Base-by-base conservation (phyloP, 2,113 vertebrate species). In the Spea multiplicata region DNA sequence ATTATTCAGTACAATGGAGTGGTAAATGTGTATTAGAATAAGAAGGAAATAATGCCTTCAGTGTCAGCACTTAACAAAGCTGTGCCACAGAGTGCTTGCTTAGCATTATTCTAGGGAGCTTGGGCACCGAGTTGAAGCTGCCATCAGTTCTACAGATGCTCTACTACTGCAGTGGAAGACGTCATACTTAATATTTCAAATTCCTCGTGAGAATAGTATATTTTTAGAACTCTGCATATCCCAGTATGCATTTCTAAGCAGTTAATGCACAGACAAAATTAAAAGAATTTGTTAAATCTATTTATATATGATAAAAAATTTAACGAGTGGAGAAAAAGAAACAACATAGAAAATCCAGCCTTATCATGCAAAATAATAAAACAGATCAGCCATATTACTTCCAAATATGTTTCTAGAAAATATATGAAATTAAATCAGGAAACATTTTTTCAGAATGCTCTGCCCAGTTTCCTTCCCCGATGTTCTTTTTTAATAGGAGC, bases 1-100 rank as follows among this genome's bases (percentile, higher is more conserved):
- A 75, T 52, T 59, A 75, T 65, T 76, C 75, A 59, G 66, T 9
- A 78, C 44, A 48, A 66, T 50, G 66, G 71, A 71, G 47, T n/a
- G 64, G 76, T 68, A 78, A 52, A 52, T 68, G 44, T 64, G 45
- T 6, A 8, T 62, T 71, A 71, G 55, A 78, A 70, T 64, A 64
- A 57, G 67, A 62, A 71, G 71, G 68, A 67, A 78, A 71, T 78
- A 55, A 71, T 52, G 10, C 46, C 30, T 30, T 78, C 70, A 71
- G 76, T 70, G 67, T 77, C 75, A 71, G 67, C 66, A 71, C 76
- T 71, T 78, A 71, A 78, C 59, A 30, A 78, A 71, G 57, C 71
- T 78, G 67, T 64, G 75, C 55, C 47, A 62, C 9, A 44, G 67
- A 64, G 17, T 48, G 65, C 52, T 17, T 70, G 44, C 57, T 46